Evolutionary conservation across 2,797 vertebrate species (phyloP), one percentile per base, ranked within the genome.

Genomic region (Rachycentron canadum): DNA sequence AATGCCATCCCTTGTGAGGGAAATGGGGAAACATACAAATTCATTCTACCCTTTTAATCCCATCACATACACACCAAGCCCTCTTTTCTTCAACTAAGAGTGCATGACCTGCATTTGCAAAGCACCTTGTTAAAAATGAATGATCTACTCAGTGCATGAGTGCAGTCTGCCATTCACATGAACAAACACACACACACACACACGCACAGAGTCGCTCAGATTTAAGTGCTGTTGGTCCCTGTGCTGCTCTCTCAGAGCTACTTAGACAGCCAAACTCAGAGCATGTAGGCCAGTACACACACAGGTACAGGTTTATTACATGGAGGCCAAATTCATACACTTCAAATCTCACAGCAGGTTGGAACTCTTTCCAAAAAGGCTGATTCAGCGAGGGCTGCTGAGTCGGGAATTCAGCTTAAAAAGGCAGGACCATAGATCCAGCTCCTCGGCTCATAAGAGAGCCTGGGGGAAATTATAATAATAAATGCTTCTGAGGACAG

Each of bases 91-190:
- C 5, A 49, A 53, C 38, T 47, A 32, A 86, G 71, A 88, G 91
- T 84, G 76, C 87, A 89, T 85, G 90, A 92, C 92, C 91, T 88
- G 87, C 79, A 89, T 92, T 73, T 90, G 76, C 83, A 83, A 88
- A 86, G 60, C 69, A 26, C 56, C 88, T 85, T 78, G 86, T 95
- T 91, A 93, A 95, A 93, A 90, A 93, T 94, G 68, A 91, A 95
- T 91, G 86, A 84, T 85, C 70, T 75, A 88, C 60, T 79, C 76
- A 91, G 85, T 78, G 86, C 83, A 86, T 84, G 23, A 88, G 82
- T 87, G 83, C 47, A 68, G 30, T 59, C 69, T 82, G 49, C 57
- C 55, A 62, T 67, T 57, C 79, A 79, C 65, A 76, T 26, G 5
- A 19, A 26, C 23, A 73, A 56, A 32, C 47, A 69, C 55, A 64